phyloP scores from a whole-genome alignment of 2,113 vertebrate species.

The Amphiprion ocellaris region DNA sequence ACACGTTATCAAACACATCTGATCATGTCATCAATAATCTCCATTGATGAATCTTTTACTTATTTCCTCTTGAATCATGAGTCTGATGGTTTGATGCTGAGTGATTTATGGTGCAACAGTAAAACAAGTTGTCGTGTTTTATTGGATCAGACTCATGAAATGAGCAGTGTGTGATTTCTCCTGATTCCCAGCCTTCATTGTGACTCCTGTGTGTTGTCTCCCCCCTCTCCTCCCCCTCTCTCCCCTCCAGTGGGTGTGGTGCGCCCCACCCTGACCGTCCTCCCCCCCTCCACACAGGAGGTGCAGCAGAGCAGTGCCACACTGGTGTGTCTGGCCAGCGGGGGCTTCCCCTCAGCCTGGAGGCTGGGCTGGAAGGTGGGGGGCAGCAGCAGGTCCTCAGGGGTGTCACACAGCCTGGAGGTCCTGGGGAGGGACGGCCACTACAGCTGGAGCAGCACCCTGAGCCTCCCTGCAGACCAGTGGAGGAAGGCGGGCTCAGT shows the following conservation, averaged over 20 bases:
- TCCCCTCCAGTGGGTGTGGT: constrained; percentile 47
- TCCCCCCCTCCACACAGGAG: constrained; percentile 67
- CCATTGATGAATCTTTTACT: not conserved
- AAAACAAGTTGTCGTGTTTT: too few relatives aligned
- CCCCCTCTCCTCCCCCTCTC: not conserved
- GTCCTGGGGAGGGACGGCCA: constrained; percentile 44
- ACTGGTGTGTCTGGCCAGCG: constrained; percentile 71
- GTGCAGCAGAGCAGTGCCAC: constrained; percentile 60
- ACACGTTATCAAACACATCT: not conserved
- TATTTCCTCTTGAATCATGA: not conserved
- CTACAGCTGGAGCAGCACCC: constrained; percentile 47
- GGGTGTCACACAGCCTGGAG: constrained; percentile 37
- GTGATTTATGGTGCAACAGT: too few relatives aligned
- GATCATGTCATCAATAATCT: not conserved
- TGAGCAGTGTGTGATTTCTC: too few relatives aligned
- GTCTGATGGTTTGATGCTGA: too few relatives aligned
- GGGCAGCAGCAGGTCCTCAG: constrained; percentile 20
- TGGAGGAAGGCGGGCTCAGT: constrained; percentile 54
- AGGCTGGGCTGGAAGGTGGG: too few relatives aligned
- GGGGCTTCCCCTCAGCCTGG: constrained; percentile 8
- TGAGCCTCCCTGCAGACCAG: constrained; percentile 25
- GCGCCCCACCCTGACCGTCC: constrained; percentile 66
- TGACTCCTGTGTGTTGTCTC: not conserved
- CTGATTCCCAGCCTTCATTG: not conserved
- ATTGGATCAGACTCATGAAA: too few relatives aligned